Conservation (phyloP, 2,797 vertebrate genomes). For the Smutsia gigantea region DNA sequence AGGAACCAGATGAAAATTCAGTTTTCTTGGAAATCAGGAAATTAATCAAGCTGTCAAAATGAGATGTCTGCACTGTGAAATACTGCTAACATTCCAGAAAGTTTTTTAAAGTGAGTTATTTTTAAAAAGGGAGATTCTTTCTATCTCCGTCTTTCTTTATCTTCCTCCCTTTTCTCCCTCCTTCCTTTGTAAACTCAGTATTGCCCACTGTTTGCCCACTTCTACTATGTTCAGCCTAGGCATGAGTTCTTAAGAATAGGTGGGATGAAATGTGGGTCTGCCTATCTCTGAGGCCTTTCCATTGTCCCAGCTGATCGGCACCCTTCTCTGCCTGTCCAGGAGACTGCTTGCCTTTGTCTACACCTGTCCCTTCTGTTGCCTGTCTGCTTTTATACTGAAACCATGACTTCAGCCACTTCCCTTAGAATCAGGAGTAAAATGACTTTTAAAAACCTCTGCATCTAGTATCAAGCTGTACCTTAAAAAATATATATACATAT, state of each 20-base stretch:
- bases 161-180: too few relatives aligned
- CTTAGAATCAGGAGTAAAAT: background rate
- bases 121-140: conserved; percentile 12
- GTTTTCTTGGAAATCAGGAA: conserved; percentile 61
- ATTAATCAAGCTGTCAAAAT: conserved; percentile 32
- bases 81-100: background rate
- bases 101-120: conserved; percentile 21
- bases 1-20: conserved; percentile 31
- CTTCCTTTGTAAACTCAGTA: background rate
- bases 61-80: conserved; percentile 35
- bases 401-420: background rate
- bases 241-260: background rate
- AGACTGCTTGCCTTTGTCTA: background rate
- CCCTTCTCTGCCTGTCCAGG: background rate
- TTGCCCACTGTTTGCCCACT: background rate
- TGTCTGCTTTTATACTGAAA: background rate
- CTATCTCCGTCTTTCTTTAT: background rate
- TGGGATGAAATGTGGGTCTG: background rate
- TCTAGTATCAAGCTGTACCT: background rate
- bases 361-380: background rate
- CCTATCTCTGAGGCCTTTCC: background rate
- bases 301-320: background rate
- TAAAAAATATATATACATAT: background rate
- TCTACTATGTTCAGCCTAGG: background rate
- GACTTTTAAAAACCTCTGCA: background rate